Evolutionary conservation across 2,888 invertebrate genomes (phyloP).

Genomic region (Colletes collaris): DNA sequence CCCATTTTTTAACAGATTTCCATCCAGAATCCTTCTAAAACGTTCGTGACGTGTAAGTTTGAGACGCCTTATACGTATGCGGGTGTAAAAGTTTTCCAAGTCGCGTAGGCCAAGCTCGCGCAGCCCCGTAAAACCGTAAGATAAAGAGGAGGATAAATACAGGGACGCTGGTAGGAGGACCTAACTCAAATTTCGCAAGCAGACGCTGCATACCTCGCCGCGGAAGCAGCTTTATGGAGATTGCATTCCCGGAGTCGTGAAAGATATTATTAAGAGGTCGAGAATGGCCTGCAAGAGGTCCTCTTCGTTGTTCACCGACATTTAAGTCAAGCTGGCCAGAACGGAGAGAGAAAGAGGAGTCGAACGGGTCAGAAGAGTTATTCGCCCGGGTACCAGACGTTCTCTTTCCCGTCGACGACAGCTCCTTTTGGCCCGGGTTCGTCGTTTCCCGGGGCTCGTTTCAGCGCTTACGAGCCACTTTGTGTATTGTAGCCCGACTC

Average conservation of each 20-base stretch:
- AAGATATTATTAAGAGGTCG: slow-evolving; percentile 78
- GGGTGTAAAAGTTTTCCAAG: slow-evolving; percentile 28
- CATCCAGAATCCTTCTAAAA: too few species aligned
- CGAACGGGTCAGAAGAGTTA: slow-evolving; percentile 62
- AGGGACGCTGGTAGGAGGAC: slow-evolving; percentile 42
- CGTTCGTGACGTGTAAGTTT: too few species aligned
- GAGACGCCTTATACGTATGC: too few species aligned
- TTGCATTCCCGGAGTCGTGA: slow-evolving; percentile 76
- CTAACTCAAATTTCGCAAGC: slow-evolving; percentile 64
- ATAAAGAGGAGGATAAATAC: slow-evolving; percentile 61
- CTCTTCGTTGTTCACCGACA: slow-evolving; percentile 44
- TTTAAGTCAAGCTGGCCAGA: slow-evolving; percentile 38
- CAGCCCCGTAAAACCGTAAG: slow-evolving; percentile 41
- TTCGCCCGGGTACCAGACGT: slow-evolving; percentile 59
- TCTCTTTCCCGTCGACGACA: slow-evolving; percentile 59
- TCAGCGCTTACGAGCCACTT: slow-evolving; percentile 65
- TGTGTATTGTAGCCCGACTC: slow-evolving; percentile 30
- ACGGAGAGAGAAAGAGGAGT: slow-evolving; percentile 8
- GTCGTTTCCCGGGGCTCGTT: slow-evolving; percentile 39
- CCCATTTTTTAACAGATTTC: too few species aligned
- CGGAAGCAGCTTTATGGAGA: slow-evolving; percentile 79
- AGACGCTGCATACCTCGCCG: slow-evolving; percentile 27
- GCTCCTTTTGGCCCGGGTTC: slow-evolving; percentile 49
- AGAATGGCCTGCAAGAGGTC: slow-evolving; percentile 57
- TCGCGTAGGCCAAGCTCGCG: slow-evolving; percentile 3